Conservation (phyloP, 1,140 invertebrate species). For the Maniola jurtina region DNA sequence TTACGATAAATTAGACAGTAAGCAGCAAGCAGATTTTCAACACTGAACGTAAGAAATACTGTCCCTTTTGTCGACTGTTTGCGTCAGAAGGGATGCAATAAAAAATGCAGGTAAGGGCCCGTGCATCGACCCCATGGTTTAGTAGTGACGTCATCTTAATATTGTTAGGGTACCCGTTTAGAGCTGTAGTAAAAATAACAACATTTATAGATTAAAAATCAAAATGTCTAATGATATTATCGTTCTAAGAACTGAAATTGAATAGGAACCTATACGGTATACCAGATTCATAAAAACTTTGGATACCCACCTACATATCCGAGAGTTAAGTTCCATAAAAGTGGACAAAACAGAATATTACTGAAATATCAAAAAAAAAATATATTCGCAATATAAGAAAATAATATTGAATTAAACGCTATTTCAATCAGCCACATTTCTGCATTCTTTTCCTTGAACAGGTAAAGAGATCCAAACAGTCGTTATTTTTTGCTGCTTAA, state of each 20-base stretch:
- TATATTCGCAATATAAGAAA: too few relatives aligned
- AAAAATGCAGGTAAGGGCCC: conserved; percentile 73
- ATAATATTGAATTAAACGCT: not conserved
- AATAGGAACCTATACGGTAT: too few relatives aligned
- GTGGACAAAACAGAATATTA: too few relatives aligned
- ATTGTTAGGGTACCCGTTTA: not conserved
- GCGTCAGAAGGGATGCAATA: conserved; percentile 65
- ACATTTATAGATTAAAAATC: not conserved
- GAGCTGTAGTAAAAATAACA: not conserved
- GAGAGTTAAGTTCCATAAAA: too few relatives aligned
- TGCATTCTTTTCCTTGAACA: not conserved
- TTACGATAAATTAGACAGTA: not conserved
- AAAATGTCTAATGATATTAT: too few relatives aligned
- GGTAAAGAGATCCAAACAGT: conserved; percentile 46
- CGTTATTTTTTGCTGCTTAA: conserved; percentile 60
- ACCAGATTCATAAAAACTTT: too few relatives aligned
- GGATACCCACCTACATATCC: too few relatives aligned
- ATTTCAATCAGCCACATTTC: not conserved
- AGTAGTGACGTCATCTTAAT: conserved; percentile 62
- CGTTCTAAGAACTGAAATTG: too few relatives aligned
- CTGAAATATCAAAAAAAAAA: too few relatives aligned
- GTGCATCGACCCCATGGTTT: conserved; percentile 69
- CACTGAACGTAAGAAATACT: conserved; percentile 22
- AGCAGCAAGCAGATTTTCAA: not conserved
- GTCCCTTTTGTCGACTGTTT: conserved; percentile 50